A percentile compares a stretch with the other conserved stretches of the same genome.
Evolutionary conservation across 2,113 vertebrate species (phyloP).

Genomic region (Sylvia atricapilla): DNA sequence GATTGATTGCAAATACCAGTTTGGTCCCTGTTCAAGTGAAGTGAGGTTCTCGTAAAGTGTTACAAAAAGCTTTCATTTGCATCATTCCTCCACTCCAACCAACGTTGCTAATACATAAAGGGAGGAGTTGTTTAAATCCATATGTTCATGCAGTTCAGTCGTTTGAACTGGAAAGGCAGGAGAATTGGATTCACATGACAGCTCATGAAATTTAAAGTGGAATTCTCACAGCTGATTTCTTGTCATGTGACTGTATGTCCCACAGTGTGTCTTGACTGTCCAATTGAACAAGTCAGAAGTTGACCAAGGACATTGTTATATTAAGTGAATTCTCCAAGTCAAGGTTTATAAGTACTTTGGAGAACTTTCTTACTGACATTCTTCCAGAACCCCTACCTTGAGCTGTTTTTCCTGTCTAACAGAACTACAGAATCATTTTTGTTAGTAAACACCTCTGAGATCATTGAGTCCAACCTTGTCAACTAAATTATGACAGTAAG

Average conservation of each 20-base stretch:
- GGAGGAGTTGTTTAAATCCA: slow-evolving; percentile 10
- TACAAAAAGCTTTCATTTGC: slow-evolving; percentile 58
- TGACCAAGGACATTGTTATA: neutral
- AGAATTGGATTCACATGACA: slow-evolving; percentile 45
- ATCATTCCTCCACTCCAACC: neutral
- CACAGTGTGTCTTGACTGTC: neutral
- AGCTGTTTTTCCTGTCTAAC: slow-evolving; percentile 36
- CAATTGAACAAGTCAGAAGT: neutral
- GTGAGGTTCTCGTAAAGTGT: neutral
- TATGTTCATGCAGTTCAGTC: neutral
- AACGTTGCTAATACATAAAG: neutral
- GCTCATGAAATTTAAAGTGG: slow-evolving; percentile 25
- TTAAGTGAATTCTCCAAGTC: neutral
- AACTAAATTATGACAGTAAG: neutral
- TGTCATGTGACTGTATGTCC: neutral
- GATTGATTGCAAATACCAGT: slow-evolving; percentile 67
- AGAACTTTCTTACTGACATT: neutral
- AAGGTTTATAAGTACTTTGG: neutral
- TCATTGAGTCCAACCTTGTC: neutral
- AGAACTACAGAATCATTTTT: neutral
- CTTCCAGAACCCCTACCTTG: neutral
- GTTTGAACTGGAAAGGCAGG: slow-evolving; percentile 44
- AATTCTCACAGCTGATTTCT: slow-evolving; percentile 15
- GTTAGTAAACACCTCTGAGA: neutral
- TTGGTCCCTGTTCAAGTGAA: slow-evolving; percentile 36